Conservation (phyloP, 2,113 vertebrate genomes). For the Syngnathus scovelli region DNA sequence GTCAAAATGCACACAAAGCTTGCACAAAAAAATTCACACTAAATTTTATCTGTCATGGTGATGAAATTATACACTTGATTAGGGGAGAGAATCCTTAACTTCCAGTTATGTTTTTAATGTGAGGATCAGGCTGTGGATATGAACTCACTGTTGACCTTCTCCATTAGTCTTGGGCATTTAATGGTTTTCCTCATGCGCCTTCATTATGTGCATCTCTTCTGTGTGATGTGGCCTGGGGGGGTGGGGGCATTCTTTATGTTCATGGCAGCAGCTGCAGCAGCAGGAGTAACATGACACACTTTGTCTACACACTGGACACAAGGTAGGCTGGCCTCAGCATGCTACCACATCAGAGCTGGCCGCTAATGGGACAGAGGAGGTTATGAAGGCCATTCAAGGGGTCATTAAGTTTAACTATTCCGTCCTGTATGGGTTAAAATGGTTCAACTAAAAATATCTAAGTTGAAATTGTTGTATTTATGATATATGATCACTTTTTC, state of each 20-base stretch:
- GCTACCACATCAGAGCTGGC: constrained; percentile 6
- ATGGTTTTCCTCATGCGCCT: constrained; percentile 24
- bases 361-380: constrained; percentile 15
- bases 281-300: constrained; percentile 32
- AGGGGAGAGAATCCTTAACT: neutral
- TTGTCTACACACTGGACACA: constrained; percentile 35
- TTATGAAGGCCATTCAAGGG: neutral
- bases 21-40: neutral
- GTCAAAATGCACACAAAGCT: constrained; percentile 7
- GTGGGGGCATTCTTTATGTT: constrained; percentile 51
- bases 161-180: constrained; percentile 41
- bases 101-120: constrained; percentile 1
- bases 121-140: constrained; percentile 18
- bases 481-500: no score
- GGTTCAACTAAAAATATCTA: no score
- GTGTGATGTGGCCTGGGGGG: constrained; percentile 59
- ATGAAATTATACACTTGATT: neutral
- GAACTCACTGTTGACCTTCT: constrained; percentile 18
- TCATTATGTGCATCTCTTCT: constrained; percentile 41
- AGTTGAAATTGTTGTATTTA: no score
- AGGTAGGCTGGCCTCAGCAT: neutral
- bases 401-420: neutral
- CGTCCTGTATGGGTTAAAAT: no score
- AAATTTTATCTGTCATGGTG: neutral
- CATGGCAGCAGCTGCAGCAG: constrained; percentile 54